Evolutionary conservation across 2,797 vertebrate species (phyloP).

Genomic region (Sebastes hubbsi): DNA sequence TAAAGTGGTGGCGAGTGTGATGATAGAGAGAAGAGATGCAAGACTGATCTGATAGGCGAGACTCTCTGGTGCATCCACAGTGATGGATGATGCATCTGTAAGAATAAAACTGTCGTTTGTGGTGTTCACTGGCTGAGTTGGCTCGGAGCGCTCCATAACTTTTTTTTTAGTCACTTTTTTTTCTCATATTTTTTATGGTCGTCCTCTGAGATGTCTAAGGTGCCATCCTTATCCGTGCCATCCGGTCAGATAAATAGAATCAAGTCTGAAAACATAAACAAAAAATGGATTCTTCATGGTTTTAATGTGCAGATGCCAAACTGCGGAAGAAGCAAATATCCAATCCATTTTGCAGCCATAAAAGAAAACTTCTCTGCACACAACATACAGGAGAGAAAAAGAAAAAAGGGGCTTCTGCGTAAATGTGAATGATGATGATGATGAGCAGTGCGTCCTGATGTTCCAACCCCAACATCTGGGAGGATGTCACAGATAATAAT

Average conservation of each 20-base stretch:
- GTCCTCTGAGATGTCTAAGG: background rate
- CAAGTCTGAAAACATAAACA: background rate
- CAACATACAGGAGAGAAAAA: background rate
- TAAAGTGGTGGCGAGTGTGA: slow-evolving; percentile 93
- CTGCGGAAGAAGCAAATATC: slow-evolving; percentile 25
- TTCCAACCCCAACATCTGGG: slow-evolving; percentile 57
- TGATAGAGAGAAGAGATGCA: slow-evolving; percentile 83
- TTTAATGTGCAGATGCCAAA: background rate
- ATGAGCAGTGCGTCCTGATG: slow-evolving; percentile 36
- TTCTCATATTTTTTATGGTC: slow-evolving; percentile 18
- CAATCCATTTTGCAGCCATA: slow-evolving; percentile 38
- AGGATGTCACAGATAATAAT: slow-evolving; percentile 64
- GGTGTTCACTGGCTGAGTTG: slow-evolving; percentile 63
- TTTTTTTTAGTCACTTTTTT: slow-evolving; percentile 41
- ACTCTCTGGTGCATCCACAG: slow-evolving; percentile 49
- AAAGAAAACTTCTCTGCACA: slow-evolving; percentile 13
- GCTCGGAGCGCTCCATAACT: slow-evolving; percentile 77
- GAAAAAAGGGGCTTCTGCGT: background rate
- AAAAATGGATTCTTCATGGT: background rate
- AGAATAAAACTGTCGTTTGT: slow-evolving; percentile 60
- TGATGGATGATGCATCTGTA: slow-evolving; percentile 25
- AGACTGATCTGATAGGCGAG: slow-evolving; percentile 79
- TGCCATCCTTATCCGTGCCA: slow-evolving; percentile 2
- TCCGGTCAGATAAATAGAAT: background rate
- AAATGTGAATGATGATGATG: slow-evolving; percentile 7